Evolutionary conservation across 2,888 invertebrate species (phyloP).

Genomic region (Neelides folsomi): DNA sequence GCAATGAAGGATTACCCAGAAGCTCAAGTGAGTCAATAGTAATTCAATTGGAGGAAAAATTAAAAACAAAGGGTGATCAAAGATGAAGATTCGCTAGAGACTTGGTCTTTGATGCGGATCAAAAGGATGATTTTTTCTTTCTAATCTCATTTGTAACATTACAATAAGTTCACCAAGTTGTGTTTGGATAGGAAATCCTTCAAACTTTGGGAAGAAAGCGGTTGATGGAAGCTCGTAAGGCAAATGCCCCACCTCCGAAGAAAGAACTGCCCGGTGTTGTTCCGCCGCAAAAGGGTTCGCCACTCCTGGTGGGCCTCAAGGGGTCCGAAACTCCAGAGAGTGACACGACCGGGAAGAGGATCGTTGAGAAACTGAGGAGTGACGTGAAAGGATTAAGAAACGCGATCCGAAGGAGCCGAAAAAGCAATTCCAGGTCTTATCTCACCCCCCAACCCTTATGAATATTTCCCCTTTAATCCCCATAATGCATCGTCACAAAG

Average conservation of each 20-base stretch:
- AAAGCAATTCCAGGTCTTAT: constrained; percentile 36
- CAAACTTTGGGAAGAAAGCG: constrained; percentile 74
- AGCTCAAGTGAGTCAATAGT: constrained; percentile 51
- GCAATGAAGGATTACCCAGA: constrained; percentile 97
- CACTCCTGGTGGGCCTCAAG: constrained; percentile 3
- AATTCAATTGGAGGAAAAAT: background rate
- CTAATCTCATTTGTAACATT: background rate
- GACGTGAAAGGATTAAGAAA: constrained; percentile 63
- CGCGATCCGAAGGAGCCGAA: constrained; percentile 45
- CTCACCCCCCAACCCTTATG: background rate
- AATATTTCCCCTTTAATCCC: constrained; percentile 8
- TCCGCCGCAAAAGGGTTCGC: constrained; percentile 8
- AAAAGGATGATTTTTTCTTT: background rate
- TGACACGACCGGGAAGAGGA: constrained; percentile 49
- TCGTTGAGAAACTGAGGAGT: constrained; percentile 68
- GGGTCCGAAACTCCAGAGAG: constrained; percentile 7
- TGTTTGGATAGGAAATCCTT: constrained; percentile 52
- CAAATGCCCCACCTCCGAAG: constrained; percentile 32
- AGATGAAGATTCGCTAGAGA: background rate
- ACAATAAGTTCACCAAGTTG: background rate
- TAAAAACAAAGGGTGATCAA: background rate
- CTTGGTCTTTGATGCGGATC: background rate
- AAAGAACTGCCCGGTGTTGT: constrained; percentile 11
- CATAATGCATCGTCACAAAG: constrained; percentile 44
- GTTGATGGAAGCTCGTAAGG: constrained; percentile 59